These are phyloP conservation scores for Brachionichthys hirsutus DNA, from an alignment of 2,113 vertebrate species.

Conservation along the genomic window DNA sequence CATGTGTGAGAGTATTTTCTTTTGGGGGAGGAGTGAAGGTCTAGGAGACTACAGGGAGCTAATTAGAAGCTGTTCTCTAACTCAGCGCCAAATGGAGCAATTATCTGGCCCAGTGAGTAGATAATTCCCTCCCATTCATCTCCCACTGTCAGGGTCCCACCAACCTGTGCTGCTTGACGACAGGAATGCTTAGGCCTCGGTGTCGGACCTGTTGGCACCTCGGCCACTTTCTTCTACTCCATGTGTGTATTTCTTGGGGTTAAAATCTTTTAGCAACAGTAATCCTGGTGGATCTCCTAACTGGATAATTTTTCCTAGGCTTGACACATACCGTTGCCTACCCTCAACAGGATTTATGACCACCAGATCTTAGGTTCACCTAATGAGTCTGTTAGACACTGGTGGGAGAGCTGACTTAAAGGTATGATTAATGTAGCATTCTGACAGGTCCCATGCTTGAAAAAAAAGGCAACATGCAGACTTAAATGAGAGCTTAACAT, in stretches of 20 bases:
- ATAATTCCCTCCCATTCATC: conserved; percentile 85
- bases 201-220: conserved; percentile 48
- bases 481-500: conserved; percentile 49
- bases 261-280: conserved; percentile 33
- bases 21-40: conserved; percentile 63
- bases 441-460: conserved; percentile 56
- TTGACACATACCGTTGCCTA: conserved; percentile 57
- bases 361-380: conserved; percentile 55
- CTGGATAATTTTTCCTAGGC: conserved; percentile 57
- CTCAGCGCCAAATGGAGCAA: conserved; percentile 84
- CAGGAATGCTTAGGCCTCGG: conserved; percentile 60
- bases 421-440: conserved; percentile 65
- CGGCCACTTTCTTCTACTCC: conserved; percentile 25
- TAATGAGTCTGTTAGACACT: conserved; percentile 67
- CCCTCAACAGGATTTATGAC: conserved; percentile 65
- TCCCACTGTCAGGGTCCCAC: conserved; percentile 78
- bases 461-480: conserved; percentile 42
- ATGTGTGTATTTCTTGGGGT: conserved; percentile 23
- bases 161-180: conserved; percentile 27
- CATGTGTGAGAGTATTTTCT: conserved; percentile 79
- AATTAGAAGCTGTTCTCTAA: conserved; percentile 84
- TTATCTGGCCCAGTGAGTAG: conserved; percentile 84
- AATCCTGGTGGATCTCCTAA: conserved; percentile 44
- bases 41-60: conserved; percentile 74
- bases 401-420: conserved; percentile 58